phyloP scores from a whole-genome alignment of 2,888 invertebrate genomes.

The Pheosia tremula region DNA sequence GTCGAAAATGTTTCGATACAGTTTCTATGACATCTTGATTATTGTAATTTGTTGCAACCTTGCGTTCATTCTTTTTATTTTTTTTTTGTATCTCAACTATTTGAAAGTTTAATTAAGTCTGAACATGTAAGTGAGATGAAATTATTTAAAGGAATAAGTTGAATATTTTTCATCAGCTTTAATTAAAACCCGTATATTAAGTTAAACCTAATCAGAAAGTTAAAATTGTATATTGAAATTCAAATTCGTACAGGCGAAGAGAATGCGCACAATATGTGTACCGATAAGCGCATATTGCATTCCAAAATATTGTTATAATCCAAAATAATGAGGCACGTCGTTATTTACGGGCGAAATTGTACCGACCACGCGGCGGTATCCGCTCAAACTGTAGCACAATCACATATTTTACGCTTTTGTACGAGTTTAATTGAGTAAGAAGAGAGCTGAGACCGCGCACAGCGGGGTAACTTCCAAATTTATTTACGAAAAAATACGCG shows the following conservation, averaged over 20 bases:
- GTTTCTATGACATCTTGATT: slow-evolving; percentile 51
- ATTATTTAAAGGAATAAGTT: slow-evolving; percentile 10
- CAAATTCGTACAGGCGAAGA: slow-evolving; percentile 36
- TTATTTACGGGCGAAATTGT: slow-evolving; percentile 71
- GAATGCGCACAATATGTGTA: slow-evolving; percentile 34
- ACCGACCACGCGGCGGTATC: slow-evolving; percentile 51
- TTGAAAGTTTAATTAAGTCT: not conserved
- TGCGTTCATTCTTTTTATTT: slow-evolving; percentile 9
- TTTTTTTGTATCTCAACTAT: not conserved
- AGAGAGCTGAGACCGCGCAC: slow-evolving; percentile 67
- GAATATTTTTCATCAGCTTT: slow-evolving; percentile 17
- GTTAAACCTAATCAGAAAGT: slow-evolving; percentile 38
- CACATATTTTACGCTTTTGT: slow-evolving; percentile 81
- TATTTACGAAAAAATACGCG: slow-evolving; percentile 71
- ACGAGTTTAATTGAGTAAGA: slow-evolving; percentile 81
- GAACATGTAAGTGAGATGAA: slow-evolving; percentile 7
- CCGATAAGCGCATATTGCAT: slow-evolving; percentile 58
- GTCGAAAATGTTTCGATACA: slow-evolving; percentile 49
- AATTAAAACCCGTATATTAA: slow-evolving; percentile 33
- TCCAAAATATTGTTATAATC: slow-evolving; percentile 76
- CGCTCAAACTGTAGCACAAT: slow-evolving; percentile 76
- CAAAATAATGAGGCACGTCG: slow-evolving; percentile 74
- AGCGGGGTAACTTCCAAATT: slow-evolving; percentile 80
- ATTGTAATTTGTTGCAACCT: slow-evolving; percentile 35
- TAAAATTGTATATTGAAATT: slow-evolving; percentile 37